These are phyloP conservation scores for Carduelis carduelis DNA, from an alignment of 2,797 vertebrate genomes.

Conservation along the genomic window DNA sequence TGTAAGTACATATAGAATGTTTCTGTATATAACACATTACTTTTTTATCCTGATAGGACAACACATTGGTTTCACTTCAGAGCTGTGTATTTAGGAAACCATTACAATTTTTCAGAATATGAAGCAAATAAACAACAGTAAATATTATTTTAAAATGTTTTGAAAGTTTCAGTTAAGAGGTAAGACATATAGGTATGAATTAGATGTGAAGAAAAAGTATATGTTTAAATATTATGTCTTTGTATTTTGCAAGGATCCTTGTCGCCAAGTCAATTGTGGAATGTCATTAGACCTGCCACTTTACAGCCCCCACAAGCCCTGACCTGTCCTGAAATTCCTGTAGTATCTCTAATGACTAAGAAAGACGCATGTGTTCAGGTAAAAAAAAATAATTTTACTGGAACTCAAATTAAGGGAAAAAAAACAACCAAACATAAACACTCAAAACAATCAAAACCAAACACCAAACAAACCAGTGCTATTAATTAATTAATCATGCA, in stretches of 20 bases:
- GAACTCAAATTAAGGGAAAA: background rate
- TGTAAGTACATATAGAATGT: background rate
- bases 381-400: constrained; percentile 20
- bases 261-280: constrained; percentile 31
- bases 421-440: background rate
- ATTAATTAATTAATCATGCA: background rate
- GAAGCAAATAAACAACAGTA: background rate
- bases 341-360: constrained; percentile 3
- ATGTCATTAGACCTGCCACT: constrained; percentile 74
- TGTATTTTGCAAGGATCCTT: constrained; percentile 59
- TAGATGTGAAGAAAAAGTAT: background rate
- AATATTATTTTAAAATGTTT: background rate
- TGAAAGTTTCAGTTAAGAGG: background rate
- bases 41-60: background rate
- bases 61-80: background rate
- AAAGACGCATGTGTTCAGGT: constrained; percentile 51
- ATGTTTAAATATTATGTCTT: constrained; percentile 21
- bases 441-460: background rate
- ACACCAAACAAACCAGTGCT: background rate
- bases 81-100: background rate
- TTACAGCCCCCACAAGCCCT: constrained; percentile 69
- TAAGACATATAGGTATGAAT: background rate
- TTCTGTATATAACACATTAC: background rate
- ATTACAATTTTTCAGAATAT: background rate
- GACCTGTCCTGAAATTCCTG: background rate